phyloP scores from a whole-genome alignment of 2,888 invertebrate genomes.

The Agrilus biguttatus region DNA sequence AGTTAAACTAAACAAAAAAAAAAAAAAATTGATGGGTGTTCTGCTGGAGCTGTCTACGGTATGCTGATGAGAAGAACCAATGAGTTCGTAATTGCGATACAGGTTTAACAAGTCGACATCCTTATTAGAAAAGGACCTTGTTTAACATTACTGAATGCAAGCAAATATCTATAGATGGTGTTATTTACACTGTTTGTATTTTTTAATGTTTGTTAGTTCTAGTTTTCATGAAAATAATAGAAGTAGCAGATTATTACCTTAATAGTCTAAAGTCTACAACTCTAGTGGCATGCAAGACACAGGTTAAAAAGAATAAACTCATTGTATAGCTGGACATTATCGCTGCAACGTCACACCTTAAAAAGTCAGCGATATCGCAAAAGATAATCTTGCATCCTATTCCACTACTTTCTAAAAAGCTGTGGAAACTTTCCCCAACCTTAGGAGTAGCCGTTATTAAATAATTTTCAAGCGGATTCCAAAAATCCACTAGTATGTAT shows the following conservation, averaged over 20 bases:
- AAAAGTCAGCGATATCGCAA: slow-evolving; percentile 11
- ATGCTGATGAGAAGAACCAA: too few relatives aligned
- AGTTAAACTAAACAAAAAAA: too few relatives aligned
- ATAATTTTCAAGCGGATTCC: slow-evolving; percentile 25
- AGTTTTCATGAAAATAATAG: too few relatives aligned
- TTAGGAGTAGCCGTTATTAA: slow-evolving; percentile 13
- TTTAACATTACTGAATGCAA: too few relatives aligned
- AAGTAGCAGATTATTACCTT: slow-evolving; percentile 5
- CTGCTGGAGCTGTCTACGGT: too few relatives aligned
- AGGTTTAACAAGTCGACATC: too few relatives aligned
- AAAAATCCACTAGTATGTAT: slow-evolving; percentile 23
- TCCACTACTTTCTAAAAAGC: slow-evolving; percentile 11
- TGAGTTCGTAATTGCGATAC: too few relatives aligned
- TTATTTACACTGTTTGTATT: too few relatives aligned
- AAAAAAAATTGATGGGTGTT: too few relatives aligned
- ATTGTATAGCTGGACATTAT: slow-evolving; percentile 19
- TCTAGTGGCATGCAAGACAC: slow-evolving; percentile 14
- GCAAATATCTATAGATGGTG: too few relatives aligned
- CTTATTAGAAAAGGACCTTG: too few relatives aligned
- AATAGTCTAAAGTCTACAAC: slow-evolving; percentile 15
- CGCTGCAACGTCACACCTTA: slow-evolving; percentile 14
- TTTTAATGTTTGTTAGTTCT: too few relatives aligned
- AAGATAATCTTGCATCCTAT: slow-evolving; percentile 10
- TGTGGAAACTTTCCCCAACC: slow-evolving; percentile 16
- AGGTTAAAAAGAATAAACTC: slow-evolving; percentile 17